Conservation (phyloP, 2,113 vertebrate species). For the Spilogale gracilis region DNA sequence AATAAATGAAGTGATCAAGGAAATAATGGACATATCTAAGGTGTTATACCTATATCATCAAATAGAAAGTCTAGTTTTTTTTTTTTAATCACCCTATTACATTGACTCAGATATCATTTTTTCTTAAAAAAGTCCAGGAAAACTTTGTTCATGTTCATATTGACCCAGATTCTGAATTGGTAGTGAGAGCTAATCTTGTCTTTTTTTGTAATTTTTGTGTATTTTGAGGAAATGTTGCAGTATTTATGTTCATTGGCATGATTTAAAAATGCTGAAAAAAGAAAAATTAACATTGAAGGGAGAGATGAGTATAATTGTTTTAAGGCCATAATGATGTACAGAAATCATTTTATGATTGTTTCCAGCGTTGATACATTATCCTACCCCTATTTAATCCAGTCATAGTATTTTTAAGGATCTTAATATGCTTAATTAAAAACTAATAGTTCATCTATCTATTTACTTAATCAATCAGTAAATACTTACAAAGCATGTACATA, state of each 20-base stretch:
- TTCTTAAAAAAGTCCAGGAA: not conserved
- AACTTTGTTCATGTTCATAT: not conserved
- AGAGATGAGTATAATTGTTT: not conserved
- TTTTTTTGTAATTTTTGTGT: not conserved
- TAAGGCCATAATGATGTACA: not conserved
- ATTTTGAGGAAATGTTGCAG: not conserved
- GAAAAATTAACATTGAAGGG: not conserved
- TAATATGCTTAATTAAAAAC: not conserved
- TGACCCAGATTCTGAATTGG: not conserved
- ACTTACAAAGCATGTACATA: conserved; percentile 40
- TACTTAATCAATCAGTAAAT: conserved; percentile 4
- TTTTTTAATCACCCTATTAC: not conserved
- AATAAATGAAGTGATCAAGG: not conserved
- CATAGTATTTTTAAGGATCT: conserved; percentile 33
- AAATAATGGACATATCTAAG: not conserved
- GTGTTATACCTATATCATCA: not conserved
- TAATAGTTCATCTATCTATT: not conserved
- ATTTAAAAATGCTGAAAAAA: conserved; percentile 6
- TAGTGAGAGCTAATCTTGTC: not conserved
- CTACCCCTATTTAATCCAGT: not conserved
- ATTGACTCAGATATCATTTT: not conserved
- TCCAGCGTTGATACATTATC: not conserved
- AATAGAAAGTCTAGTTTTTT: not conserved
- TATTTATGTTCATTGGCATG: not conserved
- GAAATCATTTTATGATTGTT: conserved; percentile 12